Percentiles rank a stretch among this genome's conserved stretches.
These are phyloP conservation scores for Camponotus vicinus DNA, from an alignment of 1,140 invertebrate genomes.

Conservation along the genomic window DNA sequence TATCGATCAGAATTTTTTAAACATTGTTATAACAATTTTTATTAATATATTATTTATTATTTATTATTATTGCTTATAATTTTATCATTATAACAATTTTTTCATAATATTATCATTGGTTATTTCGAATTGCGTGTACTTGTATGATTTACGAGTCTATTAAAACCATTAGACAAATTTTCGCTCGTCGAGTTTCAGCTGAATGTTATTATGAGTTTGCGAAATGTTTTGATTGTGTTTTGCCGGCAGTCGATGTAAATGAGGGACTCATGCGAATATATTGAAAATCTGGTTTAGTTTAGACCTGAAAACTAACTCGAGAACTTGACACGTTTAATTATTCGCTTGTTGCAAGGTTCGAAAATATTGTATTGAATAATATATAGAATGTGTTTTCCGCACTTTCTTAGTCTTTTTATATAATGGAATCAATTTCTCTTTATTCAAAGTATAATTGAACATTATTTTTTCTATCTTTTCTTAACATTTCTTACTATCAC, in stretches of 20 bases:
- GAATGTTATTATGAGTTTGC: constrained; percentile 49
- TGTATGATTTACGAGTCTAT: constrained; percentile 48
- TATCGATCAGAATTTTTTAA: neutral
- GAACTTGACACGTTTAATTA: constrained; percentile 14
- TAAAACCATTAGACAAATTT: constrained; percentile 48
- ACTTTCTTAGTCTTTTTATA: neutral
- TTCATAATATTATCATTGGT: neutral
- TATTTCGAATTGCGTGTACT: constrained; percentile 24
- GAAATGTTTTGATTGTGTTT: constrained; percentile 46
- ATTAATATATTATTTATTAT: no score
- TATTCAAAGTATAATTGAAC: neutral
- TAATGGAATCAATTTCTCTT: neutral
- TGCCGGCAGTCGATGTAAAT: constrained; percentile 29
- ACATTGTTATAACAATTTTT: neutral
- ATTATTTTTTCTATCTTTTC: no score
- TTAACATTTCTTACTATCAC: no score
- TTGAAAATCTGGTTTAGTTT: constrained; percentile 44
- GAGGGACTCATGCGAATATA: constrained; percentile 49
- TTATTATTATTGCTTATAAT: no score
- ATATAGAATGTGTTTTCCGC: neutral
- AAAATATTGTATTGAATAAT: neutral
- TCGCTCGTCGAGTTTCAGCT: constrained; percentile 22
- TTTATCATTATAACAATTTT: no score
- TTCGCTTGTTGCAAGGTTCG: constrained; percentile 14
- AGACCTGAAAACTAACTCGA: neutral